Evolutionary conservation across 2,888 invertebrate genomes (phyloP).

Genomic region (Luperina testacea): DNA sequence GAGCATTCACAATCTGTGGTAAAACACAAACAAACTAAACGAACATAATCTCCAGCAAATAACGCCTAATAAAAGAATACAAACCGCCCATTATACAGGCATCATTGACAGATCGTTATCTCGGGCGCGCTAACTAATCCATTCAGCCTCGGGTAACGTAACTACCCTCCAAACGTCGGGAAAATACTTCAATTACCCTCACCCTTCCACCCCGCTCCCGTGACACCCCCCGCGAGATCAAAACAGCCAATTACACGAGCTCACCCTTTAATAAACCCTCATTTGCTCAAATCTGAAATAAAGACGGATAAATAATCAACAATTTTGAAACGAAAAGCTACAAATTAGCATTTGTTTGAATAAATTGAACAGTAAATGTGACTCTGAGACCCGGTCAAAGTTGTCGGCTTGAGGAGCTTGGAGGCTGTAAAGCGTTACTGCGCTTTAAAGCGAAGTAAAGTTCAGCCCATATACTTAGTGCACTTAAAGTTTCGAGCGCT

Average conservation of each 20-base stretch:
- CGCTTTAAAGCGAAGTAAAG: slow-evolving; percentile 64
- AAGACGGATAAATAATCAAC: slow-evolving; percentile 86
- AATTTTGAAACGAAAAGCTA: slow-evolving; percentile 82
- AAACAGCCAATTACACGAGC: slow-evolving; percentile 87
- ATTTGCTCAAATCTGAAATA: slow-evolving; percentile 84
- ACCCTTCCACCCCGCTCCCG: slow-evolving; percentile 61
- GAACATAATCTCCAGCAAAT: slow-evolving; percentile 62
- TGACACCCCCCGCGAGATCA: slow-evolving; percentile 75
- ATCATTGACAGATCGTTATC: slow-evolving; percentile 83
- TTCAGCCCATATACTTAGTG: slow-evolving; percentile 26
- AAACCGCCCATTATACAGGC: slow-evolving; percentile 69
- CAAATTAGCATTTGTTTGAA: slow-evolving; percentile 88
- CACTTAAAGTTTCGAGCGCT: slow-evolving; percentile 68
- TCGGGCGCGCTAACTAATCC: slow-evolving; percentile 84
- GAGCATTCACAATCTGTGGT: slow-evolving; percentile 51
- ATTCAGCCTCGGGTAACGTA: slow-evolving; percentile 78
- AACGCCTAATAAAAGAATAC: slow-evolving; percentile 62
- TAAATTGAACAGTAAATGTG: slow-evolving; percentile 85
- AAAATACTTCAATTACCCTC: slow-evolving; percentile 86
- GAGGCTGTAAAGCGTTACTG: slow-evolving; percentile 54
- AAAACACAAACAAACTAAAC: slow-evolving; percentile 61
- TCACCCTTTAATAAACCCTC: slow-evolving; percentile 86
- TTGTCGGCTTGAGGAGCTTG: slow-evolving; percentile 65
- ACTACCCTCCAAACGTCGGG: slow-evolving; percentile 84
- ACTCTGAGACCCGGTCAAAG: slow-evolving; percentile 78